Percentiles rank a stretch among this genome's conserved stretches.
phyloP scores from a whole-genome alignment of 64 coral and sea anemone species.

The Montipora capricornis region DNA sequence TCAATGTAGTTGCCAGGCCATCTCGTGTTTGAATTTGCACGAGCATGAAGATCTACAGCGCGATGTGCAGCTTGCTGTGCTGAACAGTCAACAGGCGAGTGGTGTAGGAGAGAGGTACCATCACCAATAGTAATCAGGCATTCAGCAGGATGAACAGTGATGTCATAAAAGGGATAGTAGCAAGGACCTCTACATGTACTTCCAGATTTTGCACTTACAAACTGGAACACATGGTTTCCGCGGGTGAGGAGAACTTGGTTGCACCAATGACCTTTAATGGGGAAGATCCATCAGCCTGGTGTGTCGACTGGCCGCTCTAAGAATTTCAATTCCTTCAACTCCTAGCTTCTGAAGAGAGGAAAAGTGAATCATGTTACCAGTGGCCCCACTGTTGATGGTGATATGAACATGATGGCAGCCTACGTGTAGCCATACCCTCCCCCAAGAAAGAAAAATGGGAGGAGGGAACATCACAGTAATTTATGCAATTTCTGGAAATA shows the following conservation, averaged over 20 bases:
- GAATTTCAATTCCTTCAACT: neutral
- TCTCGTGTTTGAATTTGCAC: neutral
- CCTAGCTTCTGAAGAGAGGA: neutral
- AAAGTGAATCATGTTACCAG: slow-evolving; percentile 17
- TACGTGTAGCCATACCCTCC: no score
- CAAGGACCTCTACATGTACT: neutral
- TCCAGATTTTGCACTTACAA: slow-evolving; percentile 21
- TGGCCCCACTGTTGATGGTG: neutral
- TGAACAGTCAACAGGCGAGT: neutral
- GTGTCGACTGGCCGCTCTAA: neutral
- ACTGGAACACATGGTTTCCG: neutral
- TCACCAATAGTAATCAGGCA: slow-evolving; percentile 20
- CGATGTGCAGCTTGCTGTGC: neutral
- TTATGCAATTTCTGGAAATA: no score
- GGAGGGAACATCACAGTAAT: no score
- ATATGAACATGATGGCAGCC: neutral
- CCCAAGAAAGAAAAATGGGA: no score
- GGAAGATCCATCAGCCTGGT: slow-evolving; percentile 16
- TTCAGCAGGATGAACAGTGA: slow-evolving; percentile 34
- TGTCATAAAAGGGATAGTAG: slow-evolving; percentile 62
- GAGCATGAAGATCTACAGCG: slow-evolving; percentile 20
- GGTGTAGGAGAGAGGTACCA: neutral
- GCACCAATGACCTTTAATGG: neutral
- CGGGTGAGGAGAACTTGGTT: neutral
- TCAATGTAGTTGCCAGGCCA: neutral